Base-by-base conservation (phyloP, 2,113 vertebrate species). In the Brevimyrus niger region DNA sequence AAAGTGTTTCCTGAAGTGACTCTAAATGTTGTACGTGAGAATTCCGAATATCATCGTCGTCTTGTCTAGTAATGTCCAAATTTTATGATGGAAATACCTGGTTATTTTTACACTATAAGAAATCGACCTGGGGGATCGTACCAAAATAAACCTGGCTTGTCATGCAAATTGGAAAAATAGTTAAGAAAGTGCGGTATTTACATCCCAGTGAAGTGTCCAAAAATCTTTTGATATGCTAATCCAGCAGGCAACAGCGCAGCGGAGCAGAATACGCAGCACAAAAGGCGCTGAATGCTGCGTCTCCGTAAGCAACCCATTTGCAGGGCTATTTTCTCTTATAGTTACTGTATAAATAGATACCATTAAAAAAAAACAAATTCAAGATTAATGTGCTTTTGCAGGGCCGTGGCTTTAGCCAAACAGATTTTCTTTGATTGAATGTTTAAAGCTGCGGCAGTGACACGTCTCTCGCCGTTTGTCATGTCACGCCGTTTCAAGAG, bases 381-480 rank as follows among this genome's bases (percentile, higher is more conserved):
- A 91, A 89, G 92, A 93, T 94, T 94, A 95, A 95, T 95, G 95
- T 95, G 94, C 93, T 90, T 91, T 93, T 91, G 44, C 65, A 15
- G 84, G 84, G 23, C 48, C 91, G 88, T 90, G 88, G 92, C 92
- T 88, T 92, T 94, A 92, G 93, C 94, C 94, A 93, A 95, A 95
- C 94, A 93, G 94, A 93, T 95, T 95, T 92, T 92, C 92, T 94
- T 92, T 95, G 94, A 95, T 95, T 94, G 95, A 93, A 92, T 90
- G 92, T 92, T 93, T 93, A 93, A 93, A 93, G 92, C 93, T 90
- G 94, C 94, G 94, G 94, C 92, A 92, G 92, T 94, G 94, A 94
- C 94, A 94, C 94, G 94, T 93, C 95, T 95, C 95, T 95, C 93
- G 93, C 61, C 93, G 94, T 96, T 95, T 95, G 95, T 96, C 94